Evolutionary conservation across 2,797 vertebrate genomes (phyloP).

Genomic region (Holocentrus rufus): DNA sequence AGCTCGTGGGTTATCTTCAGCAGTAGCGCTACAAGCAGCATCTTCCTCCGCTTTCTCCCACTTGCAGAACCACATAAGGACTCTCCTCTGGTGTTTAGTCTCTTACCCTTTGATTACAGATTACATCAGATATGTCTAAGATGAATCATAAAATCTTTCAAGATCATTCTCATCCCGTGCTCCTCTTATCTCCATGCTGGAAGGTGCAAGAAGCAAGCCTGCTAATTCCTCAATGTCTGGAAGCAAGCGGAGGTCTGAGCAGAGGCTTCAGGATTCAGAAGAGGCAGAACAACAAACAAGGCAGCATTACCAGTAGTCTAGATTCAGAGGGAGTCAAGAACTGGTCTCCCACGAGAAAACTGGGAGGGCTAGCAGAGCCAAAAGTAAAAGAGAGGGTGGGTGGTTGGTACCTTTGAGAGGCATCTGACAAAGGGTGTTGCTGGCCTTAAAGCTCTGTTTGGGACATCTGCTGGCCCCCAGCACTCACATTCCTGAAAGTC

Average conservation of each 20-base stretch:
- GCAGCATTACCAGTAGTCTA: constrained; percentile 45
- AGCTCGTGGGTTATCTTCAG: constrained; percentile 40
- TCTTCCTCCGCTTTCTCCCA: constrained; percentile 52
- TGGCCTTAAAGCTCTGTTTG: too few relatives aligned
- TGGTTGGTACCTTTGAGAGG: constrained; percentile 44
- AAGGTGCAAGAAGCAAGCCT: constrained; percentile 42
- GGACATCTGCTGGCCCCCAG: too few relatives aligned
- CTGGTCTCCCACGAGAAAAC: constrained; percentile 28
- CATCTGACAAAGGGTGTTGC: neutral
- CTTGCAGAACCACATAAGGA: constrained; percentile 44
- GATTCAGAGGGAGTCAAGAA: constrained; percentile 33
- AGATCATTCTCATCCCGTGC: constrained; percentile 50
- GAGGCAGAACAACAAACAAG: constrained; percentile 63
- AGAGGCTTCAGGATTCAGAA: constrained; percentile 60
- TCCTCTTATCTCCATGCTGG: constrained; percentile 47
- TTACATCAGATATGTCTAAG: constrained; percentile 45
- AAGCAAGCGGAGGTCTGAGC: constrained; percentile 51
- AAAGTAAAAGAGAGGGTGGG: constrained; percentile 43
- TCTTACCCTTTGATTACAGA: constrained; percentile 50
- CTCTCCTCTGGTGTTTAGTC: constrained; percentile 33
- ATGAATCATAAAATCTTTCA: constrained; percentile 57
- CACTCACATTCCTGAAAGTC: too few relatives aligned
- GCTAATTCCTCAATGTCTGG: constrained; percentile 36
- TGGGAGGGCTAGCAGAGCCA: neutral
- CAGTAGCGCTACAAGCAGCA: constrained; percentile 32